Base-by-base conservation (phyloP, 2,113 vertebrate genomes). In the Pitta sordida region DNA sequence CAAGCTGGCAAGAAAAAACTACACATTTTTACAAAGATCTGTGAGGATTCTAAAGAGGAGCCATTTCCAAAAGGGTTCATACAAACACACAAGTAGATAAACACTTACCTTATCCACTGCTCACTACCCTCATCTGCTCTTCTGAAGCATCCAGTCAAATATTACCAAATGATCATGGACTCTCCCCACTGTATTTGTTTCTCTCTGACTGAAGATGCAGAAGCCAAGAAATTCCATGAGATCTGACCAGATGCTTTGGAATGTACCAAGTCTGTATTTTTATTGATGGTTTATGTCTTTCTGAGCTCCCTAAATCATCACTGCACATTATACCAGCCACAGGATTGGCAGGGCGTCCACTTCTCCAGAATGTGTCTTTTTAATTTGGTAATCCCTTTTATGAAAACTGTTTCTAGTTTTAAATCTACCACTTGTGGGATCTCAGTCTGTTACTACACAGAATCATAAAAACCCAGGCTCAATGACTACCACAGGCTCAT, bases 401-500 rank as follows among this genome's bases (percentile, higher is more conserved):
- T n/a, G 55, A 86, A 76, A 95, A 91, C 30, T 48, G 36, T 67
- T 95, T 71, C 73, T 65, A 44, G 56, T 74, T 95, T 93, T 94
- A 83, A 90, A 67, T 73, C 36, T 79, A 41, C 73, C 64, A 62
- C 27, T 95, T 80, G 83, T 0, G 13, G 53, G 65, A 77, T 94
- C 55, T 91, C 75, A 86, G 71, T 77, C 84, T 85, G 83, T 82
- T 86, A 32, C 71, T 78, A 56, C 64, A 76, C 67, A 90, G 65
- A 80, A 91, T 65, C 51, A 82, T 39, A 64, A 77, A 85, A 49
- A 92, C 32, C 5, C 64, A 70, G 37, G 65, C 18, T 83, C 65
- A 49, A 67, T 41, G 39, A 63, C 41, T 88, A 17, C 68, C 63
- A 86, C n/a, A 53, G 43, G n/a, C 56, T 80, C 23, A 36, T 48